Conservation (phyloP, 1,140 invertebrate species). For the Drosophila biarmipes region DNA sequence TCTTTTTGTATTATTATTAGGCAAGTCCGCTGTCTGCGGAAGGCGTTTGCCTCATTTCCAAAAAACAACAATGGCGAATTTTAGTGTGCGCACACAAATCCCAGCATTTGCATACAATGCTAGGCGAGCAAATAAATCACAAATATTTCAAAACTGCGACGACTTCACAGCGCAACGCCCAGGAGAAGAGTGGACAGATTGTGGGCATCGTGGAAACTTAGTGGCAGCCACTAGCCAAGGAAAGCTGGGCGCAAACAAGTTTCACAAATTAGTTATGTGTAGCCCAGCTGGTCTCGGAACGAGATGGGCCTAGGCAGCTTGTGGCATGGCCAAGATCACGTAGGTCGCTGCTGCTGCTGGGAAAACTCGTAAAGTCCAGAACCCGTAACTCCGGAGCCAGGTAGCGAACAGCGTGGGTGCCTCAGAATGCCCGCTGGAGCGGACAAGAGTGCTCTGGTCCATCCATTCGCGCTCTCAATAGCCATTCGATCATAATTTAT, state of each 20-base stretch:
- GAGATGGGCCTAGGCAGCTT: conserved; percentile 16
- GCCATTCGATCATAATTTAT: conserved; percentile 73
- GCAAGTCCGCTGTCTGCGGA: conserved; percentile 25
- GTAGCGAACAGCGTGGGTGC: conserved; percentile 23
- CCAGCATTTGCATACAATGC: conserved; percentile 66
- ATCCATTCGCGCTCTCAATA: conserved; percentile 48
- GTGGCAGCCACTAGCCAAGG: conserved; percentile 30
- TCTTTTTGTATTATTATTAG: conserved; percentile 8
- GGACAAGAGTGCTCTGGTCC: conserved; percentile 32
- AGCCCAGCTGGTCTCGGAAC: conserved; percentile 8
- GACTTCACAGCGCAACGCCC: conserved; percentile 49
- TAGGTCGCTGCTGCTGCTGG: conserved; percentile 27
- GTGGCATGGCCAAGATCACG: conserved; percentile 54
- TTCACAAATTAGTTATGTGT: conserved; percentile 48
- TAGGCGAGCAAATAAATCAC: conserved; percentile 39
- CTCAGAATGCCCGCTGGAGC: conserved; percentile 16
- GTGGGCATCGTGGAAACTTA: conserved; percentile 34
- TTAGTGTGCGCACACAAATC: conserved; percentile 35
- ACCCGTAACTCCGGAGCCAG: conserved; percentile 5
- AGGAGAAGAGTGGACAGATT: conserved; percentile 55
- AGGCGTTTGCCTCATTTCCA: conserved; percentile 10
- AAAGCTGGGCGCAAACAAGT: conserved; percentile 67
- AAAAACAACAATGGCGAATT: conserved; percentile 56
- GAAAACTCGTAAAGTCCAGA: conserved; percentile 16
- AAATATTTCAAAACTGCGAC: conserved; percentile 73